phyloP scores from a whole-genome alignment of 2,797 vertebrate genomes.

The Natrix natrix region DNA sequence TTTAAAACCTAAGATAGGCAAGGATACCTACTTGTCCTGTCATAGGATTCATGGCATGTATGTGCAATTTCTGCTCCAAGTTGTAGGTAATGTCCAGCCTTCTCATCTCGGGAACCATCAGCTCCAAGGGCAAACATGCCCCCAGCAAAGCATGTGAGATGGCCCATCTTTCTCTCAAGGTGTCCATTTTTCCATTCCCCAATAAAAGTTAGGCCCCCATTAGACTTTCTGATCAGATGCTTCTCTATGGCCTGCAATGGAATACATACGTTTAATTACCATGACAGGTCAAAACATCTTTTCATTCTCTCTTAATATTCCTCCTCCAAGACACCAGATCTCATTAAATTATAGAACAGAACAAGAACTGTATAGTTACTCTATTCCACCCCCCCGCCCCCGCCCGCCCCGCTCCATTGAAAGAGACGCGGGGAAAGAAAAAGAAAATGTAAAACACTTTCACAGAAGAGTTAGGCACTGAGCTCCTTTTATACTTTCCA shows the following conservation, averaged over 20 bases:
- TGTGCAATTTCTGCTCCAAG: slow-evolving; percentile 98
- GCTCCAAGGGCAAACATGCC: slow-evolving; percentile 97
- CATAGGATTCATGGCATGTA: slow-evolving; percentile 96
- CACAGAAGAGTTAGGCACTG: not conserved
- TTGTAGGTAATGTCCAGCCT: slow-evolving; percentile 95
- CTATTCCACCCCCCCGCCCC: not conserved
- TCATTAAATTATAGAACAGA: not conserved
- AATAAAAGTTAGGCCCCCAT: slow-evolving; percentile 91
- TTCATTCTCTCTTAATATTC: not conserved
- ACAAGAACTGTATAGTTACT: not conserved
- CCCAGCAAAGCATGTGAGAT: slow-evolving; percentile 95
- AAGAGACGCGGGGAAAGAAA: not conserved
- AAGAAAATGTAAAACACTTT: not conserved
- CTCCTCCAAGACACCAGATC: not conserved
- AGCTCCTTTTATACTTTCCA: not conserved
- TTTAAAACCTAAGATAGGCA: not conserved
- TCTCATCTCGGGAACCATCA: slow-evolving; percentile 91
- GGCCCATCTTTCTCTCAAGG: slow-evolving; percentile 97
- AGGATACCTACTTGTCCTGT: slow-evolving; percentile 84
- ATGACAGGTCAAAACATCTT: not conserved
- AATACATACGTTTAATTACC: slow-evolving; percentile 44
- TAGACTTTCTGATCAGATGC: slow-evolving; percentile 94
- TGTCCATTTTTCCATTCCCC: slow-evolving; percentile 99
- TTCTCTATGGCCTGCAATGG: slow-evolving; percentile 90
- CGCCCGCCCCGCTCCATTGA: not conserved